These are phyloP conservation scores for Candoia aspera DNA, from an alignment of 2,113 vertebrate genomes.

Conservation along the genomic window DNA sequence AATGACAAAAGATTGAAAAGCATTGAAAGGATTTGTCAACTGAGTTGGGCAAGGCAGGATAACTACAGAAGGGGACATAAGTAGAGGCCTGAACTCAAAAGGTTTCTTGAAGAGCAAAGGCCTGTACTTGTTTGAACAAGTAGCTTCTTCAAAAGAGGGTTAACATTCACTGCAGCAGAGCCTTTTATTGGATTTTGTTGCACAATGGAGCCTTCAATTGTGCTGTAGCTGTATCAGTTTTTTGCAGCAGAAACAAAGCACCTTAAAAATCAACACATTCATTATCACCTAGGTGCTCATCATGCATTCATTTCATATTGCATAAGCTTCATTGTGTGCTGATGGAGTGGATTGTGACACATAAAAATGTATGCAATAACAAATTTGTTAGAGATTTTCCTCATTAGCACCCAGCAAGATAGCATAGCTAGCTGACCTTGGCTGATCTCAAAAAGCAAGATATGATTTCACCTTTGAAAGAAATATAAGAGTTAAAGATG, in stretches of 20 bases:
- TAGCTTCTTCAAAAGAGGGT: background rate
- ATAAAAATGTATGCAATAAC: background rate
- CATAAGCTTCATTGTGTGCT: background rate
- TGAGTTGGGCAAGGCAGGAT: background rate
- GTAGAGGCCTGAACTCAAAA: background rate
- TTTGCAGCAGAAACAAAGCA: background rate
- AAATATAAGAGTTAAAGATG: background rate
- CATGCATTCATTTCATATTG: background rate
- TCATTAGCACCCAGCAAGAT: background rate
- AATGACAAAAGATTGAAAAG: conserved; percentile 11
- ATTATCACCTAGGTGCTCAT: background rate
- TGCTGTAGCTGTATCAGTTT: background rate
- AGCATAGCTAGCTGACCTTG: background rate
- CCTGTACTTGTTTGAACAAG: background rate
- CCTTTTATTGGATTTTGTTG: background rate
- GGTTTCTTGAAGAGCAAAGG: background rate
- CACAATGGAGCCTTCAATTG: background rate
- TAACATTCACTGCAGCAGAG: background rate
- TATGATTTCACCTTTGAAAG: background rate
- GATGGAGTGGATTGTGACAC: background rate
- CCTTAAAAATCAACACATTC: background rate
- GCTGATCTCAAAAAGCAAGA: background rate
- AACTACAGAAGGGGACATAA: background rate
- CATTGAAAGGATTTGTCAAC: conserved; percentile 19
- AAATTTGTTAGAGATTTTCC: background rate